phyloP scores from a whole-genome alignment of 2,888 invertebrate genomes.

The Mesopsocus fuscifrons region DNA sequence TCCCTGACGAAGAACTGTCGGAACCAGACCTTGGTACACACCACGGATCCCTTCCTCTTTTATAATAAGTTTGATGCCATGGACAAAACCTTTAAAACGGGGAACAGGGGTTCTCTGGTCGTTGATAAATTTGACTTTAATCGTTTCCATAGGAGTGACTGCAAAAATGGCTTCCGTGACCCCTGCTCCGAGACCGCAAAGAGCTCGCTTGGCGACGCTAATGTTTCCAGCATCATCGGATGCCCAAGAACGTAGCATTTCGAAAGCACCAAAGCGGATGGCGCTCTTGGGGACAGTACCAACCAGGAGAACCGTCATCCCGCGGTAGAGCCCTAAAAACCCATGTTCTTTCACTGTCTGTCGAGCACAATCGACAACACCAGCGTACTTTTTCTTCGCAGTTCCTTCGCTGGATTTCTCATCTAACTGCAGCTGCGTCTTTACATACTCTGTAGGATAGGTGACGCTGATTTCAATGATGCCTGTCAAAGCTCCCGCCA shows the following conservation, averaged over 20 bases:
- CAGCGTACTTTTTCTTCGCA: constrained; percentile 57
- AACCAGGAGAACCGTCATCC: constrained; percentile 85
- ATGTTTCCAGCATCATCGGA: constrained; percentile 66
- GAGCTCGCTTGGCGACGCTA: constrained; percentile 49
- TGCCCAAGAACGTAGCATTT: constrained; percentile 64
- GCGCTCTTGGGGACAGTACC: constrained; percentile 99
- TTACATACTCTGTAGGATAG: constrained; percentile 97
- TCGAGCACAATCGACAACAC: constrained; percentile 75
- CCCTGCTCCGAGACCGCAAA: constrained; percentile 90
- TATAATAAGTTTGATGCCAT: constrained; percentile 76
- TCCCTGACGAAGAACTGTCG: constrained; percentile 95
- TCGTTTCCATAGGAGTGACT: constrained; percentile 98
- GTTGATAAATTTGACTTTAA: constrained; percentile 98
- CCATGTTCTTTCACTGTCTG: constrained; percentile 81
- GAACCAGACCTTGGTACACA: constrained; percentile 82
- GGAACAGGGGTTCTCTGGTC: constrained; percentile 87
- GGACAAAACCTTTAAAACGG: constrained; percentile 78
- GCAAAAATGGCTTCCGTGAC: constrained; percentile 88
- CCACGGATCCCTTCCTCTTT: constrained; percentile 52
- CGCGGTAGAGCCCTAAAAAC: constrained; percentile 82
- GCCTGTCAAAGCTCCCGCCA: constrained; percentile 89
- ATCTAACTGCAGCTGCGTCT: constrained; percentile 95
- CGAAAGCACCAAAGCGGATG: constrained; percentile 87
- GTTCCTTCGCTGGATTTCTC: constrained; percentile 44
- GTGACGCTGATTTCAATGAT: constrained; percentile 99